Base-by-base conservation (phyloP, 2,113 vertebrate species). In the Laterallus jamaicensis region DNA sequence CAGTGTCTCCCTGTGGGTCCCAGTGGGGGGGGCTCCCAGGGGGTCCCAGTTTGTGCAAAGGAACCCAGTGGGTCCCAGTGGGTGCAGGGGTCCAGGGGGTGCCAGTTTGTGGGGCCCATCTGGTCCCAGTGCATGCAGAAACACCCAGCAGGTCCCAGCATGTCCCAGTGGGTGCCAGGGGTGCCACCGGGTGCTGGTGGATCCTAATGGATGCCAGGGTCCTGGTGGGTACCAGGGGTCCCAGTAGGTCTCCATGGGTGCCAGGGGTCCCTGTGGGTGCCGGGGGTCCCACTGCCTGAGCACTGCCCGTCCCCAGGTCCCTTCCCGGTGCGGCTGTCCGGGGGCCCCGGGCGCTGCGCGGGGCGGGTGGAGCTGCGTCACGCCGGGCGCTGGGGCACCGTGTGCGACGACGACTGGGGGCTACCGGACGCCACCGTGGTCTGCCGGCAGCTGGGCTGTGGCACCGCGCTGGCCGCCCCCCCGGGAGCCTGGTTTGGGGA, bases 301-400 rank as follows among this genome's bases (percentile, higher is more conserved):
- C 63, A 7, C 1, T 52, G 7, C 9, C 40, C 7, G 12, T n/a
- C 52, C 50, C 15, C 79, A 95, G 91, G 37, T 6, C 7, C 75
- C 18, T 93, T 96, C 67, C 87, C 91, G 1, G 86, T 98, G 52
- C 95, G 96, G 3, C 75, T 98, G 71, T 67, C 67, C 1, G 93
- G 87, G 1, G 97, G 97, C 3, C 94, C 96, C 4, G 94, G 97
- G 5, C 78, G 85, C 24, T 98, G 97, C 2, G 88, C 94, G 0
- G 97, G 97, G 26, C 96, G 97, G 3, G 96, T 98, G 80, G 97
- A 98, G 69, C 90, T 97, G 49, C 69, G 77, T 74, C 88, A 91
- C 3, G 2, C 8, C 0, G 94, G 97, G 21, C 92, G 24, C 47
- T 97, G 97, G 97, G 97, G 97, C 37, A 80, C 74, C 0, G 56